These are phyloP conservation scores for Troglohyphantes excavatus DNA, from an alignment of 2,888 invertebrate species.

Conservation along the genomic window DNA sequence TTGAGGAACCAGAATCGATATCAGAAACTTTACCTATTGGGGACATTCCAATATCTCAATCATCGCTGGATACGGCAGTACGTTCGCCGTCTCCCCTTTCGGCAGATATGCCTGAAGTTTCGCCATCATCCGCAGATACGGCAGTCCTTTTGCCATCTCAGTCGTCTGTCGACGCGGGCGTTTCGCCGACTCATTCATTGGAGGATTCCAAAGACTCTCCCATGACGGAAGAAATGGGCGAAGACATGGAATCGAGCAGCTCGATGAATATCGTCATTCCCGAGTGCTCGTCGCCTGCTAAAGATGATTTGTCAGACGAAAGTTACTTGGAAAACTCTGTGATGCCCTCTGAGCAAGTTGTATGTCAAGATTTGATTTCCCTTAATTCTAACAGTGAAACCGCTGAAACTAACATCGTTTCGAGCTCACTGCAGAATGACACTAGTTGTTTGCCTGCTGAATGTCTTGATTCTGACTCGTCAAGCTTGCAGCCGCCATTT, in stretches of 20 bases:
- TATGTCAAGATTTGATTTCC: conserved; percentile 28
- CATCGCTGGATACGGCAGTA: not conserved
- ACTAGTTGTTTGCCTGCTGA: conserved; percentile 56
- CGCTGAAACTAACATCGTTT: conserved; percentile 41
- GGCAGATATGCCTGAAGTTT: conserved; percentile 23
- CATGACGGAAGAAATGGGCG: conserved; percentile 4
- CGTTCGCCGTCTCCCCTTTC: not conserved
- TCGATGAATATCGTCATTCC: conserved; percentile 35
- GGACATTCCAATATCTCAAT: not conserved
- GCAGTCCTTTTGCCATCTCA: not conserved
- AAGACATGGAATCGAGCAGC: conserved; percentile 47
- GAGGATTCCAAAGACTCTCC: conserved; percentile 42
- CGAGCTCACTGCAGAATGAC: conserved; percentile 62
- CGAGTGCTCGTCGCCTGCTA: conserved; percentile 5
- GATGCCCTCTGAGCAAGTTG: conserved; percentile 23
- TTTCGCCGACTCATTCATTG: not conserved
- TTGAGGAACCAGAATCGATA: conserved; percentile 20
- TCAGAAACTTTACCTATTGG: not conserved
- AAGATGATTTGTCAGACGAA: conserved; percentile 39
- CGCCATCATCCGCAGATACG: not conserved
- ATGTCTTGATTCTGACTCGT: conserved; percentile 72
- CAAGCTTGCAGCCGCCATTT: conserved; percentile 70
- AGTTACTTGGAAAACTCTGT: conserved; percentile 28
- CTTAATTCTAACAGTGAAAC: conserved; percentile 51
- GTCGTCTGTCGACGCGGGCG: not conserved